These are phyloP conservation scores for Mustela nigripes DNA, from an alignment of 2,113 vertebrate genomes.

Conservation along the genomic window DNA sequence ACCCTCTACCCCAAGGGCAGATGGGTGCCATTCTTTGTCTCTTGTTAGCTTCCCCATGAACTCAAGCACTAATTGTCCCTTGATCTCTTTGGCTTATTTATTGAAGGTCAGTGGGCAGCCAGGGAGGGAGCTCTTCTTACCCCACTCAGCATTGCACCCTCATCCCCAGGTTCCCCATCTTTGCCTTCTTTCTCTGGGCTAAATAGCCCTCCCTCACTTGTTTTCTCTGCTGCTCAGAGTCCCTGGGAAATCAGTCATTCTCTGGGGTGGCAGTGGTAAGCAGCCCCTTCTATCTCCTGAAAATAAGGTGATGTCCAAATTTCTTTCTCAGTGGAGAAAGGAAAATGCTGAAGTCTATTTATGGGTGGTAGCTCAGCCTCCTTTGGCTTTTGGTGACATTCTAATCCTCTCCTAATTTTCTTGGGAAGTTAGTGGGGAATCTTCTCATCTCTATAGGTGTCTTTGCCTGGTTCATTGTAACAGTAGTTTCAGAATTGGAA, in stretches of 20 bases:
- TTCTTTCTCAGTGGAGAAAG: not conserved
- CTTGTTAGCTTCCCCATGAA: not conserved
- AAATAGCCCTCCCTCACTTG: not conserved
- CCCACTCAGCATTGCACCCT: not conserved
- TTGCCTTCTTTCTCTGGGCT: not conserved
- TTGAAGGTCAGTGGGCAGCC: not conserved
- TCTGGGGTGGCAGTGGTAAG: not conserved
- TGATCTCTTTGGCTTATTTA: not conserved
- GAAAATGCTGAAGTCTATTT: not conserved
- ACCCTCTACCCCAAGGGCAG: not conserved
- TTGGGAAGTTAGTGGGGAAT: not conserved
- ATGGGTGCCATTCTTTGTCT: not conserved
- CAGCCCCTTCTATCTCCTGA: not conserved
- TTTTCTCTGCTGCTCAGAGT: not conserved
- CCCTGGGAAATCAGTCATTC: not conserved
- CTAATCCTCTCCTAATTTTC: not conserved
- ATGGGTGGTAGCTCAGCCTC: not conserved
- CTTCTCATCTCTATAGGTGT: not conserved
- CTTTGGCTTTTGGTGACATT: not conserved
- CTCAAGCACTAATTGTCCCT: not conserved
- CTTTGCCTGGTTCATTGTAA: not conserved
- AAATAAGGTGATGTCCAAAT: not conserved
- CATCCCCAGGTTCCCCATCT: not conserved
- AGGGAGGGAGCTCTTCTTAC: not conserved
- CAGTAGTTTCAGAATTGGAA: not conserved